Conservation (phyloP, 2,888 invertebrate genomes). For the Synanthedon formicaeformis region DNA sequence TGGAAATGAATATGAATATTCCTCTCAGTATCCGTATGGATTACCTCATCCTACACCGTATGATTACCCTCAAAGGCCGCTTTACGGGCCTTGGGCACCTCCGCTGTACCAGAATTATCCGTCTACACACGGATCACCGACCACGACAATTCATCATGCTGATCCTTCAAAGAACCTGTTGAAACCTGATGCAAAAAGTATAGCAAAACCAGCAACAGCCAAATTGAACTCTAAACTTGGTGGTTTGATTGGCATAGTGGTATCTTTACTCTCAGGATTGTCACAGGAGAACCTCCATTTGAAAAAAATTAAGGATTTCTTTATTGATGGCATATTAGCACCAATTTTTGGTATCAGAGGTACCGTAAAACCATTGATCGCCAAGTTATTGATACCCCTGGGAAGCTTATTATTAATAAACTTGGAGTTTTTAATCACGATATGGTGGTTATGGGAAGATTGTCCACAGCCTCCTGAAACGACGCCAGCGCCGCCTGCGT, state of each 20-base stretch:
- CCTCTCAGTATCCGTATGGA: slow-evolving; percentile 1
- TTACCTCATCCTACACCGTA: slow-evolving; percentile 8
- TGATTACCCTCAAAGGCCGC: slow-evolving; percentile 10
- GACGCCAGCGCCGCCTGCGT: slow-evolving; percentile 6
- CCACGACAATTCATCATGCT: slow-evolving; percentile 1
- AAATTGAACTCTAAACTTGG: slow-evolving; percentile 41
- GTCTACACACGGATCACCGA: slow-evolving; percentile 7
- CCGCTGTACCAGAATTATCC: slow-evolving; percentile 4
- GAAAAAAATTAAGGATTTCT: slow-evolving; percentile 42
- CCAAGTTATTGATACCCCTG: slow-evolving; percentile 52
- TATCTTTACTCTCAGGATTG: slow-evolving; percentile 39
- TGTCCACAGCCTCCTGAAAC: slow-evolving; percentile 21
- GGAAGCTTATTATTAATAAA: slow-evolving; percentile 50
- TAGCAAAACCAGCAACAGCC: slow-evolving; percentile 35
- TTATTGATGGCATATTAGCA: slow-evolving; percentile 48
- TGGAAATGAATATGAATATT: slow-evolving; percentile 9
- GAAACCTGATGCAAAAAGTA: slow-evolving; percentile 22
- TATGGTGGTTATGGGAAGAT: slow-evolving; percentile 68
- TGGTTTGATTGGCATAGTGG: slow-evolving; percentile 39
- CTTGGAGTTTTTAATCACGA: slow-evolving; percentile 45
- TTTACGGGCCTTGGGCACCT: slow-evolving; percentile 10
- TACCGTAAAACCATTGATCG: slow-evolving; percentile 47
- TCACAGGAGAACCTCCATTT: slow-evolving; percentile 28
- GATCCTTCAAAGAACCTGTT: slow-evolving; percentile 6
- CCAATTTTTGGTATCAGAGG: slow-evolving; percentile 45